A percentile compares a stretch with the other conserved stretches of the same genome.
These are phyloP conservation scores for Zygaena filipendulae DNA, from an alignment of 2,888 invertebrate genomes.

Conservation along the genomic window DNA sequence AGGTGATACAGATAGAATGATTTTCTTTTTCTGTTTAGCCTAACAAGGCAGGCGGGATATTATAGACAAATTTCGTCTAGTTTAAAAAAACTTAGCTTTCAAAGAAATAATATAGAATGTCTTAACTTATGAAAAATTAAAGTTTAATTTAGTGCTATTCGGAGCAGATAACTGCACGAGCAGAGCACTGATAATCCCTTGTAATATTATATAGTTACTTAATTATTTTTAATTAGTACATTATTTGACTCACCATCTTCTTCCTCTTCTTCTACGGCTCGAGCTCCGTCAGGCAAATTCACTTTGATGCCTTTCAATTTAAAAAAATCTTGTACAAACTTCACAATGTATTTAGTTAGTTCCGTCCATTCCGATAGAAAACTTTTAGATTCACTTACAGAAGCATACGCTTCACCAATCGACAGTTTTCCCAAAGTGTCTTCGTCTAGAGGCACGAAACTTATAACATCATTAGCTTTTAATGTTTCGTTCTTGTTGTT, in stretches of 20 bases:
- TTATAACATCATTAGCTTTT: slow-evolving; percentile 39
- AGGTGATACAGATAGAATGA: no score
- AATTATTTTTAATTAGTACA: no score
- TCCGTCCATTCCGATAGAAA: slow-evolving; percentile 57
- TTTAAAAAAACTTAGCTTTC: no score
- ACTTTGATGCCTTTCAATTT: slow-evolving; percentile 50
- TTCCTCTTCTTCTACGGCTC: slow-evolving; percentile 44
- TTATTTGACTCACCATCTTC: slow-evolving; percentile 37
- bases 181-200: no score
- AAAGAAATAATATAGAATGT: no score
- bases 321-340: slow-evolving; percentile 48
- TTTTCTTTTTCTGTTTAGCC: no score
- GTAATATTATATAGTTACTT: no score
- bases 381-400: slow-evolving; percentile 33
- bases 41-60: no score
- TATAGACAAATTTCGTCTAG: no score
- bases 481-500: slow-evolving; percentile 42
- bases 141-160: no score
- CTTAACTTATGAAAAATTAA: no score
- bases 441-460: slow-evolving; percentile 46
- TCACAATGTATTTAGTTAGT: slow-evolving; percentile 50
- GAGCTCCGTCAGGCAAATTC: slow-evolving; percentile 51
- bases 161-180: no score
- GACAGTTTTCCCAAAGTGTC: slow-evolving; percentile 34
- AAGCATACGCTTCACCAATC: slow-evolving; percentile 26